Evolutionary conservation across 2,113 vertebrate species (phyloP), one percentile per base, ranked within the genome.

Genomic region (Polyodon spathula): DNA sequence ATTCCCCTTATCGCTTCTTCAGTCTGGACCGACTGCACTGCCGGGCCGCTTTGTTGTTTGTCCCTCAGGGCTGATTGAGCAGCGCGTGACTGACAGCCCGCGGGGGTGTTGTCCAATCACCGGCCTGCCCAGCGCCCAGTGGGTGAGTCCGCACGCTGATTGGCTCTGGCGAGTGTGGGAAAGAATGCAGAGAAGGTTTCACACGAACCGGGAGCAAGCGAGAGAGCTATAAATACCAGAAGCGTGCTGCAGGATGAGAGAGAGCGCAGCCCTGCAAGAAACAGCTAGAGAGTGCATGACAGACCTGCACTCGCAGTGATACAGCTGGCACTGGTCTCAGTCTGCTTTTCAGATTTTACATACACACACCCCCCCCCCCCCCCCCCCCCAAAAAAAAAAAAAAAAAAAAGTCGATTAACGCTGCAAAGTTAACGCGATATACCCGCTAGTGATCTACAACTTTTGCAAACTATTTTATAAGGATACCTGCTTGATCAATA

Each of bases 131-230:
- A 71, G 81, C 85, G 84, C 82, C 78, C 82, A 66, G 74, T 80
- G 86, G 82, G 72, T 74, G 81, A 81, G 86, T 65, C 76, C 81
- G 59, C 63, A 48, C 73, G 66, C 68, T 73, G 4, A 94, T 94
- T 95, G 93, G 93, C 76, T 76, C 78, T 68, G 56, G 65, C 65
- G 78, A 92, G 89, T 89, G 94, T 97, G 93, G 93, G 93, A 95
- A 94, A 90, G 89, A 90, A 86, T 79, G 88, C 84, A 74, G 83
- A 84, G 89, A 81, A 61, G 84, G 81, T 88, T 94, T 97, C 93
- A 87, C 93, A 94, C 91, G 84, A 84, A 91, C 86, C 74, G 83
- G 88, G 86, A 88, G 86, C 86, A 86, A 80, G 85, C 85, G 76
- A 68, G 73, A 70, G 60, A 66, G 72, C 72, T 89, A 90, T 90